Evolutionary conservation across 2,113 vertebrate genomes (phyloP).

Genomic region (Origma solitaria): DNA sequence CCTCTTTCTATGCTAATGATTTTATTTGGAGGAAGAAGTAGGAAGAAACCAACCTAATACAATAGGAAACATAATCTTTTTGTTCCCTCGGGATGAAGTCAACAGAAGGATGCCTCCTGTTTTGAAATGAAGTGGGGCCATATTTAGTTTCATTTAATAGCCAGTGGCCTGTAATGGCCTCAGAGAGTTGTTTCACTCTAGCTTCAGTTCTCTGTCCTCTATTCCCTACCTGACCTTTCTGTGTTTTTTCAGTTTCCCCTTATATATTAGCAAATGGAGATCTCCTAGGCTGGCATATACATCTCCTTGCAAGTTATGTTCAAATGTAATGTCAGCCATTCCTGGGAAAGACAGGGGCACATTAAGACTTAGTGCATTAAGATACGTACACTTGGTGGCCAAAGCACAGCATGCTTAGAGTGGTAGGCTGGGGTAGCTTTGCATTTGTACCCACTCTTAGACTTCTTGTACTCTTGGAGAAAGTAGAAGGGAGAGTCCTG

Average conservation of each 20-base stretch:
- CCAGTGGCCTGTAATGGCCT: not conserved
- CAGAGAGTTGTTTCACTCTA: not conserved
- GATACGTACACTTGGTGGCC: not conserved
- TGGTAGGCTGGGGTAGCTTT: not conserved
- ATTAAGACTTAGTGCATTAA: not conserved
- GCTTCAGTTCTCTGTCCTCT: not conserved
- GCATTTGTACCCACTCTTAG: not conserved
- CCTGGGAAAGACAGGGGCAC: not conserved
- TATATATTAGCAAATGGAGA: not conserved
- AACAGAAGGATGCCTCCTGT: not conserved
- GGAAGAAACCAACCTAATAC: not conserved
- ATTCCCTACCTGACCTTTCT: not conserved
- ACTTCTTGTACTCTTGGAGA: not conserved
- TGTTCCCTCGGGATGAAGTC: not conserved
- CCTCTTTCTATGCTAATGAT: not conserved
- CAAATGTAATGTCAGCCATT: not conserved
- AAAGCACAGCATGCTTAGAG: not conserved
- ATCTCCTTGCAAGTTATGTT: not conserved
- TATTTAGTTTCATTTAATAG: not conserved
- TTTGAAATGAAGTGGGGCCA: not conserved
- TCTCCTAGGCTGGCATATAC: not conserved
- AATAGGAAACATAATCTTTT: not conserved
- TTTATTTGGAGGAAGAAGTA: not conserved
- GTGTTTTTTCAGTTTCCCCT: not conserved
- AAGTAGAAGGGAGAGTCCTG: not conserved